These are phyloP conservation scores for Lates japonicus DNA, from an alignment of 2,797 vertebrate species.

Conservation along the genomic window DNA sequence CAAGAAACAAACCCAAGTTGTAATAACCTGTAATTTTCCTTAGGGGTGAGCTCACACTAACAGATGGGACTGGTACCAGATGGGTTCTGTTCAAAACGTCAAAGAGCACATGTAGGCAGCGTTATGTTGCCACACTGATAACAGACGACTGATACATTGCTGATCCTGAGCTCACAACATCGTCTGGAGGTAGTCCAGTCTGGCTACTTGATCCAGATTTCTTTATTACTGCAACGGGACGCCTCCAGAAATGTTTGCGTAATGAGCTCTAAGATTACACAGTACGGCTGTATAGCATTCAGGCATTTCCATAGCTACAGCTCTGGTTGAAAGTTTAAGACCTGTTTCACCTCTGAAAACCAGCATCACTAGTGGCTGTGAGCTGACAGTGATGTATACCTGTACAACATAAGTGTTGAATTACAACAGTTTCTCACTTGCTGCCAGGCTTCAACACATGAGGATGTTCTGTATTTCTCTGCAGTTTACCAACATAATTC, in stretches of 20 bases:
- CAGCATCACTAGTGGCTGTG: too few species aligned
- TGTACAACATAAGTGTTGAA: neutral
- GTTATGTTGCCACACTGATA: neutral
- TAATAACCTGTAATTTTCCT: too few species aligned
- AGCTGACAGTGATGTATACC: neutral
- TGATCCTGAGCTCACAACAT: conserved; percentile 1
- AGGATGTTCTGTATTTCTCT: neutral
- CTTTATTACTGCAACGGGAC: neutral
- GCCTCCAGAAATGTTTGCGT: neutral
- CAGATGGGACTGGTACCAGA: conserved; percentile 9
- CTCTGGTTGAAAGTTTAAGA: too few species aligned
- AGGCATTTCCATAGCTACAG: too few species aligned
- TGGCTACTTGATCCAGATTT: neutral
- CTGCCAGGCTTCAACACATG: neutral
- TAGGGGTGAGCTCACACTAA: neutral
- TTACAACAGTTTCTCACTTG: neutral
- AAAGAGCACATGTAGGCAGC: too few species aligned
- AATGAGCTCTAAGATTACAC: neutral
- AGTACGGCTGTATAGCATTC: too few species aligned
- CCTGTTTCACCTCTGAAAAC: too few species aligned
- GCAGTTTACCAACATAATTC: too few species aligned
- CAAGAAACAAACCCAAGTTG: too few species aligned
- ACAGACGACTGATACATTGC: neutral
- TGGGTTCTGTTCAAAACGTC: neutral
- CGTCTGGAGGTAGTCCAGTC: neutral